Evolutionary conservation across 2,113 vertebrate genomes (phyloP).

Genomic region (Colaptes auratus): DNA sequence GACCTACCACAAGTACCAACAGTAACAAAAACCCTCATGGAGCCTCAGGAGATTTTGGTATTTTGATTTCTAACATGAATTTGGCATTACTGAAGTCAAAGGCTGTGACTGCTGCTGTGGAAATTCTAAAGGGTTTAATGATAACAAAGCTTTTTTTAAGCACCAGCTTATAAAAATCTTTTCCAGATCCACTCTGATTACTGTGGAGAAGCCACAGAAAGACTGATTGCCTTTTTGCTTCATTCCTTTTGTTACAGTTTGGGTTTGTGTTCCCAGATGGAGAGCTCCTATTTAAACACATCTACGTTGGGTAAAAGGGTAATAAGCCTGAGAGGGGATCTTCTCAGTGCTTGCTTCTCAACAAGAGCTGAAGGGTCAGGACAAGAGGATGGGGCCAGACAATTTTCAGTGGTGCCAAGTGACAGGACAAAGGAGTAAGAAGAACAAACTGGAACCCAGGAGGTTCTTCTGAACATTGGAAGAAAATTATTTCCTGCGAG

Average conservation of each 20-base stretch:
- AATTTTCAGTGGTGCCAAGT: too few species aligned
- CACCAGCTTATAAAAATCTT: neutral
- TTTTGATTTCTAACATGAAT: neutral
- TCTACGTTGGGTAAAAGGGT: neutral
- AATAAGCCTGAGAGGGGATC: neutral
- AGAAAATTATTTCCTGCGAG: too few species aligned
- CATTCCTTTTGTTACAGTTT: neutral
- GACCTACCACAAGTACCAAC: rapidly evolving
- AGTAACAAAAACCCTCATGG: neutral
- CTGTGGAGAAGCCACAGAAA: neutral
- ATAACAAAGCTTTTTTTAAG: neutral
- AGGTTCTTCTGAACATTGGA: too few species aligned
- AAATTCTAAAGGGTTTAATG: neutral
- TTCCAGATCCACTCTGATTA: neutral
- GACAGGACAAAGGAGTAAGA: too few species aligned
- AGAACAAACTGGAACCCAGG: too few species aligned
- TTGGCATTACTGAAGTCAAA: neutral
- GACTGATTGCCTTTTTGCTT: neutral
- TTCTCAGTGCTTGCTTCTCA: too few species aligned
- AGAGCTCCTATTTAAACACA: neutral
- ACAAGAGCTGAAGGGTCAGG: too few species aligned
- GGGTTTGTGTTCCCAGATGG: neutral
- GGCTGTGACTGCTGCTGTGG: neutral
- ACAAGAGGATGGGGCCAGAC: too few species aligned
- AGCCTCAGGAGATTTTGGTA: neutral